Conservation (phyloP, 2,113 vertebrate genomes). For the Lucifuga dentata region DNA sequence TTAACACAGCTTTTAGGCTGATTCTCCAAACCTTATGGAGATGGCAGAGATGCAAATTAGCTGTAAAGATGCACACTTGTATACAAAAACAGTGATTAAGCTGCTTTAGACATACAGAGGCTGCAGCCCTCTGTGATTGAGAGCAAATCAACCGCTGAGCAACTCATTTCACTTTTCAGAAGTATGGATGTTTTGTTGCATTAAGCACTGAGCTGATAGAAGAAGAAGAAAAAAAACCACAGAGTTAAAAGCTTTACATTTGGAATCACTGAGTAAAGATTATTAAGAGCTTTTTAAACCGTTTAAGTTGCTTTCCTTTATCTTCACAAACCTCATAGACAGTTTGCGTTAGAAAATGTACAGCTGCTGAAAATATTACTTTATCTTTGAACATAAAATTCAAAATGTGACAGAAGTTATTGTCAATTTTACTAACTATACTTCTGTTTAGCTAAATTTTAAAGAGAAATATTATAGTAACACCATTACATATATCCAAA, state of each 20-base stretch:
- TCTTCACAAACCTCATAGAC: no score
- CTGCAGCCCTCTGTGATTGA: constrained; percentile 65
- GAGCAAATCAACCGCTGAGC: constrained; percentile 57
- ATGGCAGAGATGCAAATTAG: constrained; percentile 76
- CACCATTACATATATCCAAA: no score
- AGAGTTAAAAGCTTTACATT: constrained; percentile 30
- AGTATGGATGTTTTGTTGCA: constrained; percentile 41
- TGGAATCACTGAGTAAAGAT: constrained; percentile 26
- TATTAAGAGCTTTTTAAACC: no score
- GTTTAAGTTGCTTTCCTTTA: no score
- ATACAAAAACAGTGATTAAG: constrained; percentile 81
- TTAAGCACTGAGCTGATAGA: constrained; percentile 19
- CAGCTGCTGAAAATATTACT: no score
- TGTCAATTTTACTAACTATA: no score
- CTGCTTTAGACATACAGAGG: constrained; percentile 57
- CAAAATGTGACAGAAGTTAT: no score
- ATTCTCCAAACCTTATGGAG: constrained; percentile 69
- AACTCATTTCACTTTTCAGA: constrained; percentile 41
- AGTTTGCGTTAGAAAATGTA: no score
- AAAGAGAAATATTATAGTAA: no score
- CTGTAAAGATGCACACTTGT: constrained; percentile 70
- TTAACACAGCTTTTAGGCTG: constrained; percentile 75
- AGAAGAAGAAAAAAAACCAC: constrained; percentile 12
- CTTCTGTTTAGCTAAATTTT: no score
- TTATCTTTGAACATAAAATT: no score